These are phyloP conservation scores for Iphiclides podalirius DNA, from an alignment of 2,888 invertebrate species.

Conservation along the genomic window DNA sequence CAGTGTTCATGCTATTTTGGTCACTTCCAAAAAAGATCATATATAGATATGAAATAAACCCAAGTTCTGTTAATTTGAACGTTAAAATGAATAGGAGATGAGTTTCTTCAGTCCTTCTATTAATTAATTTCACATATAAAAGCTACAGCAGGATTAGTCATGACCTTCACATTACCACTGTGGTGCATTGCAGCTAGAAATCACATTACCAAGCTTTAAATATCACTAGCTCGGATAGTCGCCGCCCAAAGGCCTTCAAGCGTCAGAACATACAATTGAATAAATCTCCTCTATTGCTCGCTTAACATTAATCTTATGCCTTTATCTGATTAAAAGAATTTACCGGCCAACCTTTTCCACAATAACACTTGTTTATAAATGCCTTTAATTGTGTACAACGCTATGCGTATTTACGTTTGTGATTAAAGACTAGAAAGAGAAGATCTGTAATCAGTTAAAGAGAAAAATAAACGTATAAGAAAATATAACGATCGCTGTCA, in stretches of 20 bases:
- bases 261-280: slow-evolving; percentile 33
- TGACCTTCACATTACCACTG: slow-evolving; percentile 51
- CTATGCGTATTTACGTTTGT: background rate
- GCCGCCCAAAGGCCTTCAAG: slow-evolving; percentile 45
- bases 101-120: too few relatives aligned
- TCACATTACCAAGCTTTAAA: slow-evolving; percentile 56
- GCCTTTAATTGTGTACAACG: background rate
- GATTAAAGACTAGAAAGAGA: too few relatives aligned
- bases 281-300: slow-evolving; percentile 22
- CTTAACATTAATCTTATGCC: slow-evolving; percentile 15
- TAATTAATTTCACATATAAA: too few relatives aligned
- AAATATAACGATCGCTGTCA: too few relatives aligned
- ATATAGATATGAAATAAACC: too few relatives aligned
- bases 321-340: slow-evolving; percentile 19
- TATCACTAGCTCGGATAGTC: slow-evolving; percentile 52
- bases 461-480: too few relatives aligned
- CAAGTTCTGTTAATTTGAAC: too few relatives aligned
- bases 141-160: slow-evolving; percentile 53
- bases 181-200: slow-evolving; percentile 67
- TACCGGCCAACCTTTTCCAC: slow-evolving; percentile 11
- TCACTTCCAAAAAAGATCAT: too few relatives aligned
- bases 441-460: too few relatives aligned
- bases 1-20: too few relatives aligned
- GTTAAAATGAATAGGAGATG: too few relatives aligned
- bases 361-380: slow-evolving; percentile 1